These are phyloP conservation scores for Schizopygopsis malacanthus DNA, from an alignment of 2,797 vertebrate species.

Conservation along the genomic window DNA sequence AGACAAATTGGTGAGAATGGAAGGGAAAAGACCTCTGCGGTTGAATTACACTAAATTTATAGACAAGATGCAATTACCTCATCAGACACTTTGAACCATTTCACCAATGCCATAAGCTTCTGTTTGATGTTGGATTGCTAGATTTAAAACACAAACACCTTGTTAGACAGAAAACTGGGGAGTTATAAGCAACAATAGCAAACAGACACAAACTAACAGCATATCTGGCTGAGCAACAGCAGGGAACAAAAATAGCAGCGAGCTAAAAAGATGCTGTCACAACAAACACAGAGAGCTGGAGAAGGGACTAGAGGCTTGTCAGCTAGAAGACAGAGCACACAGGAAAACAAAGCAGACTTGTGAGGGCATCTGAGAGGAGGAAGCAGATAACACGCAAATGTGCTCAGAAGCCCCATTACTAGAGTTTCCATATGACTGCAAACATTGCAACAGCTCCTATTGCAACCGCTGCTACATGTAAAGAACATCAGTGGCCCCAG, in stretches of 20 bases:
- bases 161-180: conserved; percentile 33
- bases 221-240: conserved; percentile 39
- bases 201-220: conserved; percentile 44
- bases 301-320: conserved; percentile 22
- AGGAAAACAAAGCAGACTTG: conserved; percentile 48
- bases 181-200: conserved; percentile 44
- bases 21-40: neutral
- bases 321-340: conserved; percentile 30
- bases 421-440: conserved; percentile 39
- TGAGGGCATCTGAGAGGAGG: conserved; percentile 46
- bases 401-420: conserved; percentile 34
- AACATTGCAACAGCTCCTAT: conserved; percentile 25
- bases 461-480: conserved; percentile 24
- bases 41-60: neutral
- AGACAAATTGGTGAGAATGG: neutral
- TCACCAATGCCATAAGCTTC: conserved; percentile 88
- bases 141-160: conserved; percentile 50
- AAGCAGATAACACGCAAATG: conserved; percentile 16
- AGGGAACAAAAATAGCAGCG: conserved; percentile 54
- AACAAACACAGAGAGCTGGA: conserved; percentile 41
- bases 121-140: conserved; percentile 89
- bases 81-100: conserved; percentile 87
- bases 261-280: conserved; percentile 45
- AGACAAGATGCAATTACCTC: conserved; percentile 75
- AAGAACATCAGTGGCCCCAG: conserved; percentile 49